Evolutionary conservation across 2,888 invertebrate species (phyloP).

Genomic region (Campaea margaritaria): DNA sequence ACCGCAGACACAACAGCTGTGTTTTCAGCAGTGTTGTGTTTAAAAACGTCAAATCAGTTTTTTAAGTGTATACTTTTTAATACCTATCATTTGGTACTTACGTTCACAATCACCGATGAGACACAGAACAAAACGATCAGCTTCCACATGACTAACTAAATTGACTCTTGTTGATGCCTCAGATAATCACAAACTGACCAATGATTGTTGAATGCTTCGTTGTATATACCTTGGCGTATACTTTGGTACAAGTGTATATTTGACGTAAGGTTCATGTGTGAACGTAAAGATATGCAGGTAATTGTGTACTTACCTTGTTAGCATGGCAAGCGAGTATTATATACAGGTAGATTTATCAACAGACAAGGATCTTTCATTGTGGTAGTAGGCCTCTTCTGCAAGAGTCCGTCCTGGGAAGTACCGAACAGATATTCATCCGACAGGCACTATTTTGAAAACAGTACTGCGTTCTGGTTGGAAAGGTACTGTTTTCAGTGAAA

Average conservation of each 20-base stretch:
- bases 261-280: neutral
- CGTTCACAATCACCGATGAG: constrained; percentile 46
- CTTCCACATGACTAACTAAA: constrained; percentile 41
- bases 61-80: too few species aligned
- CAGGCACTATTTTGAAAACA: too few species aligned
- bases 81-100: too few species aligned
- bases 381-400: too few species aligned
- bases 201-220: constrained; percentile 17
- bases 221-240: constrained; percentile 8
- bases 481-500: too few species aligned
- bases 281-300: constrained; percentile 25
- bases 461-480: too few species aligned
- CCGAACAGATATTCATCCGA: too few species aligned
- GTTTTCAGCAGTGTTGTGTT: too few species aligned
- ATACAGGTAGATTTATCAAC: constrained; percentile 21
- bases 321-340: constrained; percentile 17
- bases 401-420: too few species aligned
- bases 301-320: constrained; percentile 30
- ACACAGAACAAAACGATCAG: constrained; percentile 44
- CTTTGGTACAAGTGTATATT: constrained; percentile 6
- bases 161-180: constrained; percentile 13
- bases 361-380: neutral
- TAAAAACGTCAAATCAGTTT: too few species aligned
- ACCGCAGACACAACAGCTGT: too few species aligned
- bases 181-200: constrained; percentile 38